Conservation (phyloP, 1,140 invertebrate species). For the Drosophila sp. region DNA sequence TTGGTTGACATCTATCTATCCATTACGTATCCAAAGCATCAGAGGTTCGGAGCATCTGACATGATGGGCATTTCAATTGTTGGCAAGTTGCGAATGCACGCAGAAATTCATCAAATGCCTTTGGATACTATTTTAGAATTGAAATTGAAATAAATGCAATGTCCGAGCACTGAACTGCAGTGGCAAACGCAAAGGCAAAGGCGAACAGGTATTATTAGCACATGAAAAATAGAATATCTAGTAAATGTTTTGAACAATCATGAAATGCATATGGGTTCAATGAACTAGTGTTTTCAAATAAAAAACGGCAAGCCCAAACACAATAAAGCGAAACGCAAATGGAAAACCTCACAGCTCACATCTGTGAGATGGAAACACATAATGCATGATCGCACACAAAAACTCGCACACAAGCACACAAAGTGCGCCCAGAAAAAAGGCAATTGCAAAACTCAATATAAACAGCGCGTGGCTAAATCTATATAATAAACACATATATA, state of each 20-base stretch:
- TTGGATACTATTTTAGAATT: constrained; percentile 50
- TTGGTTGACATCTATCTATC: constrained; percentile 25
- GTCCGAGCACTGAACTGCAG: constrained; percentile 48
- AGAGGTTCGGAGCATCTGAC: constrained; percentile 42
- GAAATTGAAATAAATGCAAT: constrained; percentile 32
- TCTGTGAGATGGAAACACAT: constrained; percentile 22
- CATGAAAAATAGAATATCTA: not conserved
- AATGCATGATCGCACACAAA: constrained; percentile 29
- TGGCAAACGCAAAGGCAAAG: constrained; percentile 3
- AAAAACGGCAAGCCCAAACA: constrained; percentile 15
- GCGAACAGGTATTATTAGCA: not conserved
- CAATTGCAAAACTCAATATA: constrained; percentile 29
- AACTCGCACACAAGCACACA: constrained; percentile 16
- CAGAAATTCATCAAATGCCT: constrained; percentile 67
- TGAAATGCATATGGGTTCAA: constrained; percentile 27
- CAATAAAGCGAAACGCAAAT: constrained; percentile 11
- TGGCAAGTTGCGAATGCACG: constrained; percentile 59
- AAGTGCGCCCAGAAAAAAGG: not conserved
- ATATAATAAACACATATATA: not conserved
- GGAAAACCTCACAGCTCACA: constrained; percentile 27
- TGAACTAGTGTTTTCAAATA: constrained; percentile 36
- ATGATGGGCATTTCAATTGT: constrained; percentile 51
- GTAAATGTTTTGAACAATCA: constrained; percentile 17
- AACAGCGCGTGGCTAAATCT: constrained; percentile 45
- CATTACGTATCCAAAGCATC: not conserved